Evolutionary conservation across 2,888 invertebrate genomes (phyloP).

Genomic region (Nymphalis polychloros): DNA sequence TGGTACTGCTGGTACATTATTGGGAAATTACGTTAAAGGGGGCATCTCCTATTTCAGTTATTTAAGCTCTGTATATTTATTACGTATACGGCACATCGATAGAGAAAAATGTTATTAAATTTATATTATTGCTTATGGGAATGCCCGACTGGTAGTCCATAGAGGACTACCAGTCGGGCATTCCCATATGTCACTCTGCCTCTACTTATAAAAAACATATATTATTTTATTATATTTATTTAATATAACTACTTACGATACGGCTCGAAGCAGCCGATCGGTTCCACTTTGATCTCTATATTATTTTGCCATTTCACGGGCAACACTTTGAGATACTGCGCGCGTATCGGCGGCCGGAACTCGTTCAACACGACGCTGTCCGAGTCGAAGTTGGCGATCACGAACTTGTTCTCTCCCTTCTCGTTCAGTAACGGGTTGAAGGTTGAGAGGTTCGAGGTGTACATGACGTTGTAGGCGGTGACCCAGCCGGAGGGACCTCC

Average conservation of each 20-base stretch:
- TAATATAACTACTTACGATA: constrained; percentile 72
- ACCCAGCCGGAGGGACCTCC: constrained; percentile 89
- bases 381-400: constrained; percentile 88
- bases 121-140: no score
- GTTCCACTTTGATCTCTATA: constrained; percentile 88
- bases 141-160: no score
- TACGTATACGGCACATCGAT: no score
- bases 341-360: constrained; percentile 87
- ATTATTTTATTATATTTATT: no score
- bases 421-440: constrained; percentile 83
- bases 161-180: no score
- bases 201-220: no score
- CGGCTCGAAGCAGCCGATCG: constrained; percentile 89
- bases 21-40: no score
- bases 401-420: constrained; percentile 78
- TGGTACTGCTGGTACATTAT: no score
- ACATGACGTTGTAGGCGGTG: constrained; percentile 86
- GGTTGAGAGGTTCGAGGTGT: constrained; percentile 85
- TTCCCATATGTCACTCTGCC: no score
- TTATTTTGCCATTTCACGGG: constrained; percentile 87
- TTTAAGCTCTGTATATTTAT: no score
- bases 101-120: no score
- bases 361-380: constrained; percentile 82
- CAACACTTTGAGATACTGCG: constrained; percentile 86
- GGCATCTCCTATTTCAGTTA: no score